phyloP scores from a whole-genome alignment of 1,140 invertebrate genomes.

The Mizuhopecten yessoensis region DNA sequence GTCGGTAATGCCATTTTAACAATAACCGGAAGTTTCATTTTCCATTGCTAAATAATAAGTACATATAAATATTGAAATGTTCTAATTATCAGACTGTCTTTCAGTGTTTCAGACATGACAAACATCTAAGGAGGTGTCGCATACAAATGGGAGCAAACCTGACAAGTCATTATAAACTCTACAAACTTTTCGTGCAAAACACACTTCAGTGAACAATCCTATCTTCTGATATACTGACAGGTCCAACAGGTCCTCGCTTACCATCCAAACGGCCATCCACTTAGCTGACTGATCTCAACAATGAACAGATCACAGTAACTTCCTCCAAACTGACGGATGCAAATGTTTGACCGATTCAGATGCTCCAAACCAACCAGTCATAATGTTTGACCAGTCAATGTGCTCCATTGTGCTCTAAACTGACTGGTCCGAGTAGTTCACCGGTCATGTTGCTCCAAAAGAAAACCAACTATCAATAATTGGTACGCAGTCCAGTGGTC shows the following conservation, averaged over 20 bases:
- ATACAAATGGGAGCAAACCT: neutral
- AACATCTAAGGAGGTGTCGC: no score
- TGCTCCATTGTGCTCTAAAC: neutral
- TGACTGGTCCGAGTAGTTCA: neutral
- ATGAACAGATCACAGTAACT: no score
- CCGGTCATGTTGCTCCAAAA: no score
- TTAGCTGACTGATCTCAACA: neutral
- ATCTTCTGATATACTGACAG: neutral
- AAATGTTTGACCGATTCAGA: neutral
- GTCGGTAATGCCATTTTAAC: no score
- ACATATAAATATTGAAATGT: neutral
- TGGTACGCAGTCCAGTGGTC: neutral
- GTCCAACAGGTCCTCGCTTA: neutral
- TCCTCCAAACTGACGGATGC: neutral
- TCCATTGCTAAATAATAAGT: neutral
- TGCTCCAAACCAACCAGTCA: neutral
- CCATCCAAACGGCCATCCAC: neutral
- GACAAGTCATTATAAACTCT: conserved; percentile 11
- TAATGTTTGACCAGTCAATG: neutral
- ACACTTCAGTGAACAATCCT: neutral
- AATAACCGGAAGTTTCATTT: neutral
- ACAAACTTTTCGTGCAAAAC: neutral
- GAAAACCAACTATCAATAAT: no score
- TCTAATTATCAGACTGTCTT: no score
- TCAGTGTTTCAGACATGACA: no score